Conservation (phyloP, 2,888 invertebrate genomes). For the Limnephilus auricula region DNA sequence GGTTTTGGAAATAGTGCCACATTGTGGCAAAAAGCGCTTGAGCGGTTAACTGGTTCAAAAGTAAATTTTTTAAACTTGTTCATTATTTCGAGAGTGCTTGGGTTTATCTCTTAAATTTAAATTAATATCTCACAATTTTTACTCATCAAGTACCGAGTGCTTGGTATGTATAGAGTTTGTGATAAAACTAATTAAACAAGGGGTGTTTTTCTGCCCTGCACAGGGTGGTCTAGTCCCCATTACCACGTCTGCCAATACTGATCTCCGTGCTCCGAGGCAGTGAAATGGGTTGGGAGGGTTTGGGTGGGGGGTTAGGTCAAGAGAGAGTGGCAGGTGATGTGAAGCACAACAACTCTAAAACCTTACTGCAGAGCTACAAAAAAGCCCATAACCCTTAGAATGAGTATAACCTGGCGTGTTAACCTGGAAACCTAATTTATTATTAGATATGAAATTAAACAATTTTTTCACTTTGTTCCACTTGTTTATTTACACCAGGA, state of each 20-base stretch:
- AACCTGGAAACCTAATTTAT: background rate
- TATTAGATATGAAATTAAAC: no score
- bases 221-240: background rate
- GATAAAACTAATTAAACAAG: background rate
- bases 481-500: no score
- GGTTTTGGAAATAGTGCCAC: no score
- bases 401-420: background rate
- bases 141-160: background rate
- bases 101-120: background rate
- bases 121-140: no score
- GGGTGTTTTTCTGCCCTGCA: background rate
- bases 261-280: background rate
- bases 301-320: background rate
- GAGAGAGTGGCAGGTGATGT: background rate
- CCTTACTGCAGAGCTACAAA: background rate
- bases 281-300: no score
- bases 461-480: no score
- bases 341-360: background rate
- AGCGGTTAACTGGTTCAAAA: no score
- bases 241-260: background rate
- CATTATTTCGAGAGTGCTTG: background rate
- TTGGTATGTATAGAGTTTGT: background rate
- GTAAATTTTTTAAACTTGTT: no score
- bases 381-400: constrained; percentile 2
- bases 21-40: no score